Percentiles rank a stretch among this genome's conserved stretches.
Evolutionary conservation across 2,888 invertebrate species (phyloP).

Genomic region (Hemithea aestivaria): DNA sequence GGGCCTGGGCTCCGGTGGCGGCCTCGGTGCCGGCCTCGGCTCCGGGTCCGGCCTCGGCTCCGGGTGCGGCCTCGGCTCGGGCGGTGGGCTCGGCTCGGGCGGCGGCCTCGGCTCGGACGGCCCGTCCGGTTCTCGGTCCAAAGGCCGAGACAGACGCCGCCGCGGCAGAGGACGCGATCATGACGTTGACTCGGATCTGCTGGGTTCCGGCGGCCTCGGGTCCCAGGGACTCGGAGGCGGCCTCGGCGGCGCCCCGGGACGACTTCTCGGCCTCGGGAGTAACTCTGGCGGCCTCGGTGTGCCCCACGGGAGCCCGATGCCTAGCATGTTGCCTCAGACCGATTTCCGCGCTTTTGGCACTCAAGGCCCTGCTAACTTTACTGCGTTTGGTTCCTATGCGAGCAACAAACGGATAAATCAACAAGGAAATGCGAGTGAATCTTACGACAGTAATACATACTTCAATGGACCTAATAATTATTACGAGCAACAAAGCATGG

Average conservation of each 20-base stretch:
- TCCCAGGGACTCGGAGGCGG: slow-evolving; percentile 43
- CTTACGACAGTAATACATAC: slow-evolving; percentile 38
- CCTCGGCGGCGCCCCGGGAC: slow-evolving; percentile 49
- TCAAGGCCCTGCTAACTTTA: slow-evolving; percentile 63
- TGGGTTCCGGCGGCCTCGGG: slow-evolving; percentile 49
- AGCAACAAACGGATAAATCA: slow-evolving; percentile 40
- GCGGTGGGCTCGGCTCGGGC: slow-evolving; percentile 33
- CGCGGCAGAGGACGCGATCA: slow-evolving; percentile 67
- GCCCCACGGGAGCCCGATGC: slow-evolving; percentile 69
- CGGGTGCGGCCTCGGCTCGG: slow-evolving; percentile 35
- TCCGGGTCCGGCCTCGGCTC: too few relatives aligned
- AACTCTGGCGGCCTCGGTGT: slow-evolving; percentile 67
- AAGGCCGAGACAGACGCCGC: slow-evolving; percentile 62
- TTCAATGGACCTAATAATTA: slow-evolving; percentile 45
- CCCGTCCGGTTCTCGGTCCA: slow-evolving; percentile 38
- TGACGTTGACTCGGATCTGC: slow-evolving; percentile 45
- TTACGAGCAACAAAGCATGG: slow-evolving; percentile 56
- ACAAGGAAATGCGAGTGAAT: slow-evolving; percentile 36
- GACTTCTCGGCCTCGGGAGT: slow-evolving; percentile 41
- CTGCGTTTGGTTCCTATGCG: slow-evolving; percentile 69
- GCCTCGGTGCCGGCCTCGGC: slow-evolving; percentile 37
- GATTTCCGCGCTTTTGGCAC: slow-evolving; percentile 48
- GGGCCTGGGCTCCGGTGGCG: slow-evolving; percentile 29
- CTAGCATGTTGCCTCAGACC: slow-evolving; percentile 67
- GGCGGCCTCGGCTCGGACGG: slow-evolving; percentile 29